Evolutionary conservation across 2,888 invertebrate genomes (phyloP).

Genomic region (Stictocephala bisonia): DNA sequence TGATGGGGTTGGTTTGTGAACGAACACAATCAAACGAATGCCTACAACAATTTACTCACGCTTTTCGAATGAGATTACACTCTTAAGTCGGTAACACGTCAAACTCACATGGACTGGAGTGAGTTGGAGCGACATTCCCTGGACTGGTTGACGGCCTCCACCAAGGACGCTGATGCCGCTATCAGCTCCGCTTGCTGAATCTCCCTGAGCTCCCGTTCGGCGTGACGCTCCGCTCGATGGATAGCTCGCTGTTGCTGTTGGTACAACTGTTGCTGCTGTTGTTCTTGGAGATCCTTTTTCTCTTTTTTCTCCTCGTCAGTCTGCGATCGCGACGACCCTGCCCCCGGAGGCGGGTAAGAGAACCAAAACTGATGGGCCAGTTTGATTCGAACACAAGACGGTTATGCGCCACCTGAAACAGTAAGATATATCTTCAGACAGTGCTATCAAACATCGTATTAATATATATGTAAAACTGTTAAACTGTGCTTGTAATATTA

Average conservation of each 20-base stretch:
- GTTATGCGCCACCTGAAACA: constrained; percentile 29
- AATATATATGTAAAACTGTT: no score
- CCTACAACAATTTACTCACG: no score
- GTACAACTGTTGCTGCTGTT: constrained; percentile 73
- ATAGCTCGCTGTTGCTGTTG: constrained; percentile 69
- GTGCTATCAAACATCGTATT: no score
- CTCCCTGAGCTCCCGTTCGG: constrained; percentile 67
- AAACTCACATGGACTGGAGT: constrained; percentile 46
- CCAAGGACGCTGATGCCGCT: constrained; percentile 42
- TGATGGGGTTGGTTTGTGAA: no score
- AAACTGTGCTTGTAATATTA: no score
- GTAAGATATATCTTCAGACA: no score
- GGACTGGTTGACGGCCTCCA: constrained; percentile 47
- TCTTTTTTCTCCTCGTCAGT: constrained; percentile 69
- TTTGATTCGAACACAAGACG: constrained; percentile 65
- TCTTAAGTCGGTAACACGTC: no score
- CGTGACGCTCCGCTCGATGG: constrained; percentile 58
- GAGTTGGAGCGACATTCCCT: constrained; percentile 49
- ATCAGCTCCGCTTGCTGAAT: constrained; percentile 53
- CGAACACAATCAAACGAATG: no score
- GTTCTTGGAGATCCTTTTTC: constrained; percentile 64
- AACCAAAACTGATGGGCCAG: constrained; percentile 92
- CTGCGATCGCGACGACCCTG: constrained; percentile 68
- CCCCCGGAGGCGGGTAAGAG: constrained; percentile 84
- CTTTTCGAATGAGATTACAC: no score